Evolutionary conservation across 2,888 invertebrate genomes (phyloP), one percentile per base, ranked within the genome.

Genomic region (Eremobia ochroleuca): DNA sequence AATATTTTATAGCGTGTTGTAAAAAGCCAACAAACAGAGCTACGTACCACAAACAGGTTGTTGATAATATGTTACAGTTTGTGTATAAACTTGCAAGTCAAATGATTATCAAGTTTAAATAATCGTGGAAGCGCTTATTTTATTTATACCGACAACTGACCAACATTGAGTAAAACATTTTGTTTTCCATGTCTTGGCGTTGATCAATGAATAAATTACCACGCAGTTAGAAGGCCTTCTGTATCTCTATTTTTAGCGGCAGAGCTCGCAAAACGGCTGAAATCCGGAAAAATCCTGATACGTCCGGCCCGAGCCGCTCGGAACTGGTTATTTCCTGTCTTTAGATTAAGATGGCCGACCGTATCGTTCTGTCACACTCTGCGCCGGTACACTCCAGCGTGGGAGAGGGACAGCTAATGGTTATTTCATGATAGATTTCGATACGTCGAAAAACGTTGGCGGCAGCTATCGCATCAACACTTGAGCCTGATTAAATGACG

Each of bases 401-500:
- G 59, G 78, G 87, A 88, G 85, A 79, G 88, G 85, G 90, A 90
- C 79, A 84, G 85, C 86, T 85, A 85, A 83, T 83, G 80, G 88
- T 87, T 89, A 87, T 85, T 83, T 81, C 92, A 87, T 92, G 92
- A 93, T 94, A 93, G 93, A 94, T 94, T 94, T 89, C 85, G 91
- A 90, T 90, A 91, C 83, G 89, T 83, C 82, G 91, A 90, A 89
- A 88, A 90, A 89, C 88, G 89, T 88, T 83, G 89, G 88, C 82
- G 89, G 92, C 79, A 90, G 93, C 91, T 85, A 92, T 92, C 92
- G 90, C 92, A 94, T 95, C 95, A 93, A 92, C 94, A 92, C 94
- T 94, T 90, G 93, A 92, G 92, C 89, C 94, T 95, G 95, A 95
- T 95, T 95, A 95, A 95, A 95, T 93, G 94, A 89, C 94, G 93